Evolutionary conservation across 2,888 invertebrate genomes (phyloP).

Genomic region (Andricus curvator): DNA sequence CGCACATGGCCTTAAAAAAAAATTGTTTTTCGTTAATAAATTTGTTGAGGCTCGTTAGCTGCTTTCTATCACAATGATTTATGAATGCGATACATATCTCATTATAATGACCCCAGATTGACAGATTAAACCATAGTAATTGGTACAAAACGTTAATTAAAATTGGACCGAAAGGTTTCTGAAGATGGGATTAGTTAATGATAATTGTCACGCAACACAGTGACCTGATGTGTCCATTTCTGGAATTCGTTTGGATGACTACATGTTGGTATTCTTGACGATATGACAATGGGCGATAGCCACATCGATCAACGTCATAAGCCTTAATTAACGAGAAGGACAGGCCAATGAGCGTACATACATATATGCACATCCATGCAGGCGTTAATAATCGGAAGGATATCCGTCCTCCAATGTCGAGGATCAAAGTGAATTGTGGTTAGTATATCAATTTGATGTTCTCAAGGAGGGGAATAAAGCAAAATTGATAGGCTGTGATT

Average conservation of each 20-base stretch:
- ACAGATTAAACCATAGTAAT: not conserved
- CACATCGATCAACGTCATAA: conserved; percentile 61
- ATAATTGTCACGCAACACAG: not conserved
- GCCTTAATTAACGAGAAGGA: conserved; percentile 60
- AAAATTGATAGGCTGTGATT: conserved; percentile 22
- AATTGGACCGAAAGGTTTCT: not conserved
- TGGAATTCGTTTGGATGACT: conserved; percentile 2
- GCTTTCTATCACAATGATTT: not conserved
- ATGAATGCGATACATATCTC: not conserved
- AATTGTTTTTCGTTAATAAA: not conserved
- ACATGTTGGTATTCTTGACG: not conserved
- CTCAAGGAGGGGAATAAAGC: conserved; percentile 1
- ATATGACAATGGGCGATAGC: conserved; percentile 39
- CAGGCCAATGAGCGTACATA: conserved; percentile 26
- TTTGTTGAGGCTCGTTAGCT: not conserved
- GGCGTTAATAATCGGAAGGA: conserved; percentile 59
- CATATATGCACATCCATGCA: conserved; percentile 49
- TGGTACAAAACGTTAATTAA: conserved; percentile 7
- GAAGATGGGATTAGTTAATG: not conserved
- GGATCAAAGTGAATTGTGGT: conserved; percentile 42
- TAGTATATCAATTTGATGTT: conserved; percentile 30
- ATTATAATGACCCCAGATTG: not conserved
- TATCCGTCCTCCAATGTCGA: conserved; percentile 56
- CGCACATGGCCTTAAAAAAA: no score
- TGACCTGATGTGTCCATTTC: conserved; percentile 14